Evolutionary conservation across 2,113 vertebrate genomes (phyloP).

Genomic region (Manacus vitellinus): DNA sequence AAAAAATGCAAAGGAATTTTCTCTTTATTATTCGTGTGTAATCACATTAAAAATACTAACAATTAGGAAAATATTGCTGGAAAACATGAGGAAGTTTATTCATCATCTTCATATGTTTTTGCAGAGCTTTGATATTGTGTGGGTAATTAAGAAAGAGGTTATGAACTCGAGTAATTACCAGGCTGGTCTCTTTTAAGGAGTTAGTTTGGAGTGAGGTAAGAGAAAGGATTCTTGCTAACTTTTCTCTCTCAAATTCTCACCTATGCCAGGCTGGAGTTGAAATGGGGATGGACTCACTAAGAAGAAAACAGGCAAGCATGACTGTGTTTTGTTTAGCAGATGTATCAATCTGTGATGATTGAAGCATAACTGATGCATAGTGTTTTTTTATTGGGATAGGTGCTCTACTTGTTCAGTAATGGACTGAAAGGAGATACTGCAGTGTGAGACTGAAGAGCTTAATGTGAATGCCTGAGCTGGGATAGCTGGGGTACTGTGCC

Average conservation of each 20-base stretch:
- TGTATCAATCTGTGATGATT: background rate
- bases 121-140: background rate
- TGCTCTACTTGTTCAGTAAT: background rate
- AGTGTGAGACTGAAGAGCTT: background rate
- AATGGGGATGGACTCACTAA: background rate
- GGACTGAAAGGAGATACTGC: background rate
- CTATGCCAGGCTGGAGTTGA: background rate
- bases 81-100: background rate
- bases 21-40: background rate
- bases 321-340: background rate
- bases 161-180: background rate
- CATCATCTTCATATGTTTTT: background rate
- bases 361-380: background rate
- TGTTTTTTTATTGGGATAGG: background rate
- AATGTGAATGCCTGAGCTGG: accelerated
- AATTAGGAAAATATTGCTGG: background rate
- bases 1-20: background rate
- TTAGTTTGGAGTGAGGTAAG: background rate
- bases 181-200: background rate
- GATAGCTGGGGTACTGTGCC: background rate
- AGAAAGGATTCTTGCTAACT: background rate
- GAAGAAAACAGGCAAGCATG: background rate
- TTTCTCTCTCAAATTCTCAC: background rate
- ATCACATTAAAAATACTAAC: background rate
- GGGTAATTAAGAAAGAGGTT: background rate